These are phyloP conservation scores for Mnemiopsis leidyi DNA, from an alignment of 37 sponge, comb jelly and placozoan species.

Conservation along the genomic window DNA sequence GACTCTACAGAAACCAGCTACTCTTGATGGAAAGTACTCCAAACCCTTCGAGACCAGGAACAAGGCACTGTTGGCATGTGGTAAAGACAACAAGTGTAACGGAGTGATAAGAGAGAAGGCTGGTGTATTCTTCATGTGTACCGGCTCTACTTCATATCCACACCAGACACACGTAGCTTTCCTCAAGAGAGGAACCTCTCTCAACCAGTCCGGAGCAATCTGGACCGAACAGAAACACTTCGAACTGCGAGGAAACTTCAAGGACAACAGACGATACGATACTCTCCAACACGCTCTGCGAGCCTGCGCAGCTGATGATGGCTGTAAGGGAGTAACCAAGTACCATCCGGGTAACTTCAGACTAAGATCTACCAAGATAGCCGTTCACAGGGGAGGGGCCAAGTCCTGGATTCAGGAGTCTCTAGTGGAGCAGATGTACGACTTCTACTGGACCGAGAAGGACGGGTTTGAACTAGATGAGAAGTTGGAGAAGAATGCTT, in stretches of 20 bases:
- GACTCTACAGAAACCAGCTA: slow-evolving; percentile 9
- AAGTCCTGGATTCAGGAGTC: neutral
- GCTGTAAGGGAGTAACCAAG: slow-evolving; percentile 32
- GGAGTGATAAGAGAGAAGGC: neutral
- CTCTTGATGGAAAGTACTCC: neutral
- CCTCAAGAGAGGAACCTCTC: neutral
- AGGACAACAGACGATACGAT: neutral
- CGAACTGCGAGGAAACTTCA: neutral
- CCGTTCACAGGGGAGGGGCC: neutral
- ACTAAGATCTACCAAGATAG: neutral
- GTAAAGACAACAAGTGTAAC: neutral
- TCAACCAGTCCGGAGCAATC: neutral
- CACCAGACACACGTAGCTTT: neutral
- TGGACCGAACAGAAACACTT: neutral
- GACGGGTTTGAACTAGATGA: neutral
- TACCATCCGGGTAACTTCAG: slow-evolving; percentile 6
- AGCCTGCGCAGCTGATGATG: neutral
- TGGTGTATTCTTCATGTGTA: neutral
- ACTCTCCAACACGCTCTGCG: neutral
- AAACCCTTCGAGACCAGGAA: neutral
- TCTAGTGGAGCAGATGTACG: neutral
- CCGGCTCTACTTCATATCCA: neutral
- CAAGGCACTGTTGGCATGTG: neutral
- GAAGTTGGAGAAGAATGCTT: neutral
- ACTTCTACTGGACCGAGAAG: slow-evolving; percentile 1